phyloP scores from a whole-genome alignment of 2,113 vertebrate genomes.

The Arvicanthis niloticus region DNA sequence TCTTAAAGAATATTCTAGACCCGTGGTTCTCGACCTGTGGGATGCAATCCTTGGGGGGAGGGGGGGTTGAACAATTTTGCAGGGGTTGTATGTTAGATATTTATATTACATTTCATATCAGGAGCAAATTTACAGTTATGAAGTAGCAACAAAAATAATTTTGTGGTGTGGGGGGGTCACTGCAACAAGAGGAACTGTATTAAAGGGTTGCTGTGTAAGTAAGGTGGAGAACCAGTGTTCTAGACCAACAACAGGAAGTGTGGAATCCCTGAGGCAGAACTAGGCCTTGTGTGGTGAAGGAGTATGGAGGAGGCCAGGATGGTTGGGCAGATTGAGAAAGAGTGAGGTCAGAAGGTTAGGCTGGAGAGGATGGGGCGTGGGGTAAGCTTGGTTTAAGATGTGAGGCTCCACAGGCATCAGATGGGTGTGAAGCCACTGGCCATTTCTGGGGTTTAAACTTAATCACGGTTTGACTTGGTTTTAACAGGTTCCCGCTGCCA shows the following conservation, averaged over 20 bases:
- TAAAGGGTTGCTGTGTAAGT: fast-evolving
- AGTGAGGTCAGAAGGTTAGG: neutral
- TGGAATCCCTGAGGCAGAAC: neutral
- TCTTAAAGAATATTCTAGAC: neutral
- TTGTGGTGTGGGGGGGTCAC: neutral
- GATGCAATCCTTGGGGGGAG: neutral
- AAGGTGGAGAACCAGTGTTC: neutral
- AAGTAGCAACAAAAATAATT: neutral
- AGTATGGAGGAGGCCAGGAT: neutral
- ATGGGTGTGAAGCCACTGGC: neutral
- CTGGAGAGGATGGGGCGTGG: neutral
- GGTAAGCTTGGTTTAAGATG: too few species aligned
- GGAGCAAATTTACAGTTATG: neutral
- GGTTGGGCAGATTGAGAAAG: neutral
- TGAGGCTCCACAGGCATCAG: neutral
- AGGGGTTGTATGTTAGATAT: neutral
- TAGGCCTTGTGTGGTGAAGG: neutral
- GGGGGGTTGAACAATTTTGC: neutral
- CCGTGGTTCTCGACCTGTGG: neutral
- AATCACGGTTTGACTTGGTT: neutral
- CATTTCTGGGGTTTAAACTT: neutral
- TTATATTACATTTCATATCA: neutral
- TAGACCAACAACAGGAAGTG: neutral
- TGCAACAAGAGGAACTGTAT: neutral
- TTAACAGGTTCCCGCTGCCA: neutral